Evolutionary conservation across 1,140 invertebrate species (phyloP), one percentile per base, ranked within the genome.

Genomic region (Drosophila sulfurigaster): DNA sequence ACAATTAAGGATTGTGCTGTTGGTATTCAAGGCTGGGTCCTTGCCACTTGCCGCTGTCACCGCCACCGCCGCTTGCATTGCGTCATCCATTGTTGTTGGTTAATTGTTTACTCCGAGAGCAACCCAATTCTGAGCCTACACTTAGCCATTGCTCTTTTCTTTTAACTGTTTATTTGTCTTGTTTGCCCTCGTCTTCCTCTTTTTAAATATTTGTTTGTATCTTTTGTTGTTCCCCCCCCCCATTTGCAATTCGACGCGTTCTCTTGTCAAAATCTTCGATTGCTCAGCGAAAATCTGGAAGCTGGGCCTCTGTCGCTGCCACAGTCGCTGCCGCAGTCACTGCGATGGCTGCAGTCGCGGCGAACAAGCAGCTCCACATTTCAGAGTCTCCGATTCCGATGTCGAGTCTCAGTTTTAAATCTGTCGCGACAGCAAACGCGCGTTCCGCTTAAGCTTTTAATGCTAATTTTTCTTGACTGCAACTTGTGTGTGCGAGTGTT

Each of bases 381-480:
- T 75, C 67, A 81, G 63, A 75, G 63, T 78, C 72, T 68, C 65
- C 58, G 57, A 52, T 45, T 49, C n/a, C 46, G 41, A 43, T 38
- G 48, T 38, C 38, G 64, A 88, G 83, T 75, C 70, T 67, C 78
- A 78, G 74, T 78, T 80, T 59, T 72, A 78, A 89, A 89, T 83
- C 83, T 78, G 74, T 89, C 75, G 83, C 85, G 83, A 88, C 79
- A 88, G 82, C 52, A 74, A 88, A 80, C 83, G 83, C 82, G 82
- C 51, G 83, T 83, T 71, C 85, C 70, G 85, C 79, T 83, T 73
- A 67, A 82, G 65, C 81, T 79, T 49, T 67, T 71, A 56, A 83
- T 41, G 83, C 60, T 89, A 72, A 89, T 88, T 78, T 81, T 51
- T 56, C 20, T 46, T 80, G 74, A 83, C 80, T 88, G 69, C 74